Evolutionary conservation across 2,797 vertebrate species (phyloP), one percentile per base, ranked within the genome.

Genomic region (Alfaro cultratus): DNA sequence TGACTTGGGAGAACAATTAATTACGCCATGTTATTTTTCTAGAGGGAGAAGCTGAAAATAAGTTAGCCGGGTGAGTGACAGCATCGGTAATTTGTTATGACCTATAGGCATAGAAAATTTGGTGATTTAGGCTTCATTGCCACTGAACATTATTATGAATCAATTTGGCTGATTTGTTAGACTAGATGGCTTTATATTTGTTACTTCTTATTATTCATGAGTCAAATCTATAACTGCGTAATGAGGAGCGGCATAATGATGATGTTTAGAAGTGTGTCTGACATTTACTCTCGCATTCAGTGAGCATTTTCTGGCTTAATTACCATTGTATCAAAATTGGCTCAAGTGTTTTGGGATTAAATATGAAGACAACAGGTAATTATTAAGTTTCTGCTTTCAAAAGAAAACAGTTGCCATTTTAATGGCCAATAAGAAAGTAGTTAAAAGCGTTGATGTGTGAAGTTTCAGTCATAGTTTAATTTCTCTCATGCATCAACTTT

Each of bases 11-110:
- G 83, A 83, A 87, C 85, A 92, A 85, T 89, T 94, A 92, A 90
- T 91, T 90, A 90, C 80, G 74, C 39, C 73, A 36, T 80, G 75
- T 83, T 90, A 82, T 92, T 89, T 86, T 89, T 86, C 87, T 84
- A 78, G 73, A 82, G 87, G 86, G 87, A 85, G 76, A 85, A 74
- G 74, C 78, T 79, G 79, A 85, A 88, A 92, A 90, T 88, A 89
- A 87, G 80, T 87, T 90, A 86, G 78, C 83, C 23, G 60, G 64
- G 80, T 89, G 82, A 89, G 83, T 89, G 90, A 87, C 89, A 87
- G 89, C 75, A 41, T 73, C 60, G 78, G 71, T 89, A 90, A 92
- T 88, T 86, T 91, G 83, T 87, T 91, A 85, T 89, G 90, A 91
- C 88, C 87, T 89, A 82, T 89, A 85, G 91, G 86, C 87, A 83